Base-by-base conservation (phyloP, 2,797 vertebrate genomes). In the Merluccius polli region DNA sequence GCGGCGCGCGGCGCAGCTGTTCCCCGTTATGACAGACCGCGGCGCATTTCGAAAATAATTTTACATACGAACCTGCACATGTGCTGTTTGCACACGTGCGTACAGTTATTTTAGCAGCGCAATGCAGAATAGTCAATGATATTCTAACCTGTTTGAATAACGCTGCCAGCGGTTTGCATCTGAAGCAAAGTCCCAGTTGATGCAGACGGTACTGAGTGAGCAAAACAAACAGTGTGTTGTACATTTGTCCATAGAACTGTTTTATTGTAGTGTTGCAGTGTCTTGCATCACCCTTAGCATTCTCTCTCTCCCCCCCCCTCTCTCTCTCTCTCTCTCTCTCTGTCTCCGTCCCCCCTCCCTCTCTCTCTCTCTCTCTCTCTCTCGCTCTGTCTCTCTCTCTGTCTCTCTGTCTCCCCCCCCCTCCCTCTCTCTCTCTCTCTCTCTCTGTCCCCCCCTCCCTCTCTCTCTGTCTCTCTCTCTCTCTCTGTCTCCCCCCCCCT, bases 381-480 rank as follows among this genome's bases (percentile, higher is more conserved):
- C 16, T n/a, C 18, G 8, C 16, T 67, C 16, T 27, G 21, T 67
- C 63, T 4, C 3, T n/a, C 44, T 52, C 12, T 4, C 44, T 52
- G 4, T 52, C 44, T 44, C 12, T 21, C 44, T 52, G 3, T 35
- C 33, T 35, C 33, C 8, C 33, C 48, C 21, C 36, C 52, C 72
- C 70, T 74, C 68, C 52, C 38, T 29, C 38, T 30, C 24, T 48
- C 71, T 30, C 71, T 48, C 35, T 18, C 24, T 41, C 73, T 41
- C 52, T 36, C 48, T 29, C 32, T 27, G 13, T 70, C 24, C 31
- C 18, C 48, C 68, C 71, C 73, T 33, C 36, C 71, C 75, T 79
- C 35, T 38, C 44, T 75, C 10, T 71, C n/a, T 74, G 29, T 71
- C 65, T 68, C 31, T 69, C 84, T 76, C 11, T 13, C 44, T 4